Conservation (phyloP, 64 coral and sea anemone genomes). For the Pocillopora verrucosa region DNA sequence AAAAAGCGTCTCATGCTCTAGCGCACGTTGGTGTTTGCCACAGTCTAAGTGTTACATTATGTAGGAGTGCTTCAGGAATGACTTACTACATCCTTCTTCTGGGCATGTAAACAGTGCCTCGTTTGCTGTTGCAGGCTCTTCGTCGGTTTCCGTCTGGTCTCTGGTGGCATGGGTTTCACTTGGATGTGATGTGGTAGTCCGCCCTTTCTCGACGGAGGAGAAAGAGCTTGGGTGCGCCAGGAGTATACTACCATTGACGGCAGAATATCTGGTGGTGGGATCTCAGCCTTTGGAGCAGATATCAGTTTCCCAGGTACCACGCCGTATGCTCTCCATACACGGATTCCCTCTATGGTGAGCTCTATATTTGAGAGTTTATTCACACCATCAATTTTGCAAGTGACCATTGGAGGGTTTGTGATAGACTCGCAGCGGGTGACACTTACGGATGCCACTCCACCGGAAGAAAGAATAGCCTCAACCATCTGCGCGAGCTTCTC, state of each 20-base stretch:
- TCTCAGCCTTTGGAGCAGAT: not conserved
- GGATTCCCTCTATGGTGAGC: not conserved
- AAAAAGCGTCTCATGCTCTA: constrained; percentile 27
- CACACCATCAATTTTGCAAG: not conserved
- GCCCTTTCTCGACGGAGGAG: not conserved
- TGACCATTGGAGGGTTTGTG: not conserved
- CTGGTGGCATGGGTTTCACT: not conserved
- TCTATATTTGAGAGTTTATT: not conserved
- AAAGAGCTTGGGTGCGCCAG: not conserved
- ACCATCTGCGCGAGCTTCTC: constrained; percentile 28
- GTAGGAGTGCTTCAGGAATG: constrained; percentile 33
- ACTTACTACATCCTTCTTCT: constrained; percentile 42
- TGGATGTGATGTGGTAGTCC: not conserved
- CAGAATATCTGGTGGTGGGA: not conserved
- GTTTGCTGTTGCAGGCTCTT: not conserved
- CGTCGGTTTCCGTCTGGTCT: not conserved
- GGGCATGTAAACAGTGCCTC: constrained; percentile 30
- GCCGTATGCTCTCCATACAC: not conserved
- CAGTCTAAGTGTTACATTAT: constrained; percentile 34
- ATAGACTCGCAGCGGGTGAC: constrained; percentile 6
- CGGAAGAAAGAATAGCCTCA: constrained; percentile 28
- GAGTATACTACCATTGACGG: not conserved
- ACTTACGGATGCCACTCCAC: not conserved
- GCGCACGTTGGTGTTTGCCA: constrained; percentile 31
- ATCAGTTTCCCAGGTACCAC: not conserved